These are phyloP conservation scores for Caligus rogercresseyi DNA, from an alignment of 1,140 invertebrate species.

Conservation along the genomic window DNA sequence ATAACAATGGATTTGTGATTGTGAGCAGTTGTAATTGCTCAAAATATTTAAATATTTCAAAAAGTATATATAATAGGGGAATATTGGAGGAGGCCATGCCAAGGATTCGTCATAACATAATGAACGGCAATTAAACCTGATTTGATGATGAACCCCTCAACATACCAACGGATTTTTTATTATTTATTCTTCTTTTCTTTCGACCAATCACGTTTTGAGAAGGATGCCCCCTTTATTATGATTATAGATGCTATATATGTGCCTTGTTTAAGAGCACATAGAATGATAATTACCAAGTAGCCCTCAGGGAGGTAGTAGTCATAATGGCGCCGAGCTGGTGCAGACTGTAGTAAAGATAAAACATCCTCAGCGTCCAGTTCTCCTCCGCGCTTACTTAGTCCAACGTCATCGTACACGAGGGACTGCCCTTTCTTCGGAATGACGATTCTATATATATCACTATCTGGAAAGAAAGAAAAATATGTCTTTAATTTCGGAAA, in stretches of 20 bases:
- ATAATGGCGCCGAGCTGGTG: background rate
- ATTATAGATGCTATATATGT: no score
- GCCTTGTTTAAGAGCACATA: no score
- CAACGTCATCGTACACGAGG: background rate
- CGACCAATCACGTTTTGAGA: background rate
- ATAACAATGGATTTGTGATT: no score
- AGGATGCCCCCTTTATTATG: no score
- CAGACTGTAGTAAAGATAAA: background rate
- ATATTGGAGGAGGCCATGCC: no score
- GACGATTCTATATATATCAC: background rate
- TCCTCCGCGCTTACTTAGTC: background rate
- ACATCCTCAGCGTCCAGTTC: background rate
- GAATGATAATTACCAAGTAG: background rate
- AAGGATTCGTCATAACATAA: no score
- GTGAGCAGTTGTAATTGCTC: no score
- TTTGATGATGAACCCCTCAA: background rate
- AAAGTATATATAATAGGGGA: no score
- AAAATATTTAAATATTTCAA: no score
- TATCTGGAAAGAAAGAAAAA: background rate
- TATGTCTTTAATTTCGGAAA: no score
- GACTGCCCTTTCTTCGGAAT: background rate
- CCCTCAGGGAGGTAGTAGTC: background rate
- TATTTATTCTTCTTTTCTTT: background rate
- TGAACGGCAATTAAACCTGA: background rate
- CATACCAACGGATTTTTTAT: background rate